Conservation (phyloP, 1,140 invertebrate species). For the Fopius arisanus region DNA sequence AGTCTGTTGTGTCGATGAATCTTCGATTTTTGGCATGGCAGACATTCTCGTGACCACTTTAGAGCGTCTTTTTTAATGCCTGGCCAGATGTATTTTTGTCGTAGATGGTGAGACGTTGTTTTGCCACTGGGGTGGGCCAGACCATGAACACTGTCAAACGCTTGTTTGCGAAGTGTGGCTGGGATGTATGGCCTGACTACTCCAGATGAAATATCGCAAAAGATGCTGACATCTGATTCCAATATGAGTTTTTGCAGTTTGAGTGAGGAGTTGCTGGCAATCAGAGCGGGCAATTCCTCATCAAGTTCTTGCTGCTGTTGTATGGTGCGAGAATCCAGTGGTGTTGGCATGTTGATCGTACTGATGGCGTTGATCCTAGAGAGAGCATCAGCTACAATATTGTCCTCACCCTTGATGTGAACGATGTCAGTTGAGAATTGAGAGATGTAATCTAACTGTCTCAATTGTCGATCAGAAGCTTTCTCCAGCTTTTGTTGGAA, state of each 20-base stretch:
- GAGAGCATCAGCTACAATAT: constrained; percentile 45
- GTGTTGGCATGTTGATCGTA: constrained; percentile 12
- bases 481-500: constrained; percentile 46
- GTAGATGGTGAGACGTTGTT: constrained; percentile 34
- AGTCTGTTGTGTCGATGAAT: constrained; percentile 32
- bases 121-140: constrained; percentile 41
- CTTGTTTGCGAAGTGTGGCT: constrained; percentile 18
- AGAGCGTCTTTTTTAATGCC: constrained; percentile 33
- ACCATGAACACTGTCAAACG: constrained; percentile 32
- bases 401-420: constrained; percentile 41
- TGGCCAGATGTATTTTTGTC: constrained; percentile 44
- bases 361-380: constrained; percentile 36
- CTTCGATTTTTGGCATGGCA: constrained; percentile 40
- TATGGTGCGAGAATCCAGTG: constrained; percentile 29
- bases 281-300: constrained; percentile 28
- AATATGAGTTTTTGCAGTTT: constrained; percentile 6
- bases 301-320: constrained; percentile 36
- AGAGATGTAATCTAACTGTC: constrained; percentile 52
- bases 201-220: constrained; percentile 30
- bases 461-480: constrained; percentile 37
- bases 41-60: constrained; percentile 36
- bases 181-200: constrained; percentile 40
- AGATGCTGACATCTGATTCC: background rate
- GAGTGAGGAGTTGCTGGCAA: constrained; percentile 19
- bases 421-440: constrained; percentile 55